A percentile compares a stretch with the other conserved stretches of the same genome.
Evolutionary conservation across 2,113 vertebrate genomes (phyloP).

Genomic region (Nerophis ophidion): DNA sequence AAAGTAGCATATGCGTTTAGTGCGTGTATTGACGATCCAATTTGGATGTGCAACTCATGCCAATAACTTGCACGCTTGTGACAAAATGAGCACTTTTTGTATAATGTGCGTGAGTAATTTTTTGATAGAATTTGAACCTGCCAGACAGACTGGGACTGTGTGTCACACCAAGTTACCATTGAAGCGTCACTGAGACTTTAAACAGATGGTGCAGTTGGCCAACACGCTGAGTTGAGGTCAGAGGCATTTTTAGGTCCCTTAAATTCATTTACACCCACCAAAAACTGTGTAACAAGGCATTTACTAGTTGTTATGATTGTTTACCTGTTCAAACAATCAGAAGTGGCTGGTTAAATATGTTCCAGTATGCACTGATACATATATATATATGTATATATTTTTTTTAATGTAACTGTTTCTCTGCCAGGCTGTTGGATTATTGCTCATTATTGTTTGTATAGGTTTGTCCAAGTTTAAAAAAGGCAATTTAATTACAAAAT

Average conservation of each 20-base stretch:
- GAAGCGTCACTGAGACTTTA: slow-evolving; percentile 36
- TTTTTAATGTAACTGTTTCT: neutral
- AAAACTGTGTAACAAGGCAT: slow-evolving; percentile 3
- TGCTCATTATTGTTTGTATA: neutral
- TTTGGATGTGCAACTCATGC: slow-evolving; percentile 10
- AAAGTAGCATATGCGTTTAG: slow-evolving; percentile 34
- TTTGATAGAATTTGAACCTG: slow-evolving; percentile 42
- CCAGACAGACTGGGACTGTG: slow-evolving; percentile 24
- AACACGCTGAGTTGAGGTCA: slow-evolving; percentile 42
- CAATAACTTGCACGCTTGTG: slow-evolving; percentile 34
- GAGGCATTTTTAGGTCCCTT: slow-evolving; percentile 16
- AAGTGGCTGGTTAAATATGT: neutral
- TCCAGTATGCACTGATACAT: neutral
- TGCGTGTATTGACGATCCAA: slow-evolving; percentile 26
- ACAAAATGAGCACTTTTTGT: slow-evolving; percentile 45
- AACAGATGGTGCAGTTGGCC: slow-evolving; percentile 47
- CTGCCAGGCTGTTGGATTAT: neutral
- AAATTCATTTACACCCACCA: slow-evolving; percentile 21
- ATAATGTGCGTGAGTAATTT: slow-evolving; percentile 41
- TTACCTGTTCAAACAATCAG: neutral
- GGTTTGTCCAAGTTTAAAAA: no score
- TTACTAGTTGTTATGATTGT: neutral
- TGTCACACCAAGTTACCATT: slow-evolving; percentile 37
- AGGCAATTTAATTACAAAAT: neutral
- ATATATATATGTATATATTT: no score